These are phyloP conservation scores for Hydrozoanthus gracilis DNA, from an alignment of 92 coral and sea anemone species.

Conservation along the genomic window DNA sequence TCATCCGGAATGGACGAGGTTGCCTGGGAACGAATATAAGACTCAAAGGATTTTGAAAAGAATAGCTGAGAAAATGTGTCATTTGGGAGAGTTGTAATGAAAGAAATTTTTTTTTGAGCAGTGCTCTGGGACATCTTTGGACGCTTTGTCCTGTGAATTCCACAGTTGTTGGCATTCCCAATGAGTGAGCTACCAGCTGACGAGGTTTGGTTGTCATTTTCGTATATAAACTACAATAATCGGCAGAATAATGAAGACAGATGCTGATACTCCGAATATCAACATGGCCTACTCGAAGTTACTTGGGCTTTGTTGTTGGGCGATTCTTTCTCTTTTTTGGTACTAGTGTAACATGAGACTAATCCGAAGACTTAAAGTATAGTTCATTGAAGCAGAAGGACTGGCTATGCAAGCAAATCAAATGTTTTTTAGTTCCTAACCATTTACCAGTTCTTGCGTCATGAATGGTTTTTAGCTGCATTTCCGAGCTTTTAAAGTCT, in stretches of 20 bases:
- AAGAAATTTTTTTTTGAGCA: constrained; percentile 15
- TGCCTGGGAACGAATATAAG: constrained; percentile 46
- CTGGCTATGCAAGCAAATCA: neutral
- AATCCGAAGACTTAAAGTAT: constrained; percentile 3
- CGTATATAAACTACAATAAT: constrained; percentile 21
- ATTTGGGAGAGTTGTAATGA: constrained; percentile 6
- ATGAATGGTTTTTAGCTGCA: constrained; percentile 1
- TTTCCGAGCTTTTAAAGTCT: neutral
- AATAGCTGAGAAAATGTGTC: constrained; percentile 1
- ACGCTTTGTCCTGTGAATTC: constrained; percentile 18
- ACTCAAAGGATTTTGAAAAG: constrained; percentile 20
- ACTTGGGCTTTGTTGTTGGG: neutral
- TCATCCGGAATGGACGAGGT: constrained; percentile 26
- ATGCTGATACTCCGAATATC: constrained; percentile 1
- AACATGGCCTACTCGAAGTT: neutral
- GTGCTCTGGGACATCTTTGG: constrained; percentile 31
- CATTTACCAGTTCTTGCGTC: constrained; percentile 14
- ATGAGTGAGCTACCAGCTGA: constrained; percentile 81
- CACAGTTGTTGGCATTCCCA: constrained; percentile 22
- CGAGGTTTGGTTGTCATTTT: constrained; percentile 58
- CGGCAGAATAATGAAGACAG: constrained; percentile 14
- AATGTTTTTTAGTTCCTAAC: neutral
- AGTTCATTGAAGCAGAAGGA: neutral
- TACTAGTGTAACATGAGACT: neutral
- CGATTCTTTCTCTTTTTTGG: neutral